Base-by-base conservation (phyloP, 2,888 invertebrate genomes). In the Heliconius sara region DNA sequence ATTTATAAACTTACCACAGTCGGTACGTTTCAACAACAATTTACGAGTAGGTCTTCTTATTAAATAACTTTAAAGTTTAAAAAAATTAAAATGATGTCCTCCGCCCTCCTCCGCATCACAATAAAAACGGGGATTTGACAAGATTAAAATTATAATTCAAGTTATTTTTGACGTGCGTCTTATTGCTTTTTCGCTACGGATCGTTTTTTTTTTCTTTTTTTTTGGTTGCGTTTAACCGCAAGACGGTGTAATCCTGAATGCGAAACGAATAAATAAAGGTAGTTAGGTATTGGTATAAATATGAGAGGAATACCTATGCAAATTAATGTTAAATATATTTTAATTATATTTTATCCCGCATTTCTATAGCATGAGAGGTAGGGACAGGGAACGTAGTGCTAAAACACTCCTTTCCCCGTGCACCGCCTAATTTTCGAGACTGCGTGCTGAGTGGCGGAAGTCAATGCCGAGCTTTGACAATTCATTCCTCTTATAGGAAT, bases 81-180 rank as follows among this genome's bases (percentile, higher is more conserved):
- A 60, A 60, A 60, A 60, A 60, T 60, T 57, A 57, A 60, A n/a
- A 60, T 0, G 12, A 60, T 0, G 70, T 47, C 70, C 68, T 12
- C 67, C 13, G 68, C 13, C 68, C 70, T 70, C 25, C n/a, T 88
- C 84, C 88, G 88, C 90, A 89, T 89, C 89, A 90, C 91, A 91
- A 95, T 95, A 95, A 95, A 95, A 93, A 92, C 89, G 88, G 89
- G 94, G 94, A 95, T 95, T 93, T 92, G 94, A 93, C 93, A 92
- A 93, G 95, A 95, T 95, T 95, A 93, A 94, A 94, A 94, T 93
- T 94, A 93, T 95, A 94, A 93, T 91, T 93, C 93, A 93, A 93
- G 92, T 92, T 93, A 93, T 92, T 91, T 91, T 88, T 93, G 94
- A 94, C 94, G 87, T 91, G 90, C 91, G 88, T 91, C 92, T 94